phyloP scores from a whole-genome alignment of 1,140 invertebrate genomes.

The Calephelis virginiensis region DNA sequence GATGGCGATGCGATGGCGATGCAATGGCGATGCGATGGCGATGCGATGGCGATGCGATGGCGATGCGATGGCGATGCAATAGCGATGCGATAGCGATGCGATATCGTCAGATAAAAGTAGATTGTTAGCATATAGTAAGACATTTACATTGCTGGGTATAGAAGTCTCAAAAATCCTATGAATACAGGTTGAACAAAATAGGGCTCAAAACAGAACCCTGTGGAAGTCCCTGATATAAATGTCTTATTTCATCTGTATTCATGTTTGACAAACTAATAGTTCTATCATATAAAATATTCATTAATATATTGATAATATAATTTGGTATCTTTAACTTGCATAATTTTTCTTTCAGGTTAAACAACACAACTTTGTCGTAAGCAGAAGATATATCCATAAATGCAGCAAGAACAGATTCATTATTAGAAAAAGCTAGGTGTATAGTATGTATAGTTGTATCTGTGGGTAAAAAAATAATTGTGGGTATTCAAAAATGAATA shows the following conservation, averaged over 20 bases:
- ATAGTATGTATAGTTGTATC: too few relatives aligned
- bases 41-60: too few relatives aligned
- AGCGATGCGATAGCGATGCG: too few relatives aligned
- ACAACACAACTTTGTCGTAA: constrained; percentile 16
- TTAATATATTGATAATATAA: not conserved
- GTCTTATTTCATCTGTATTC: not conserved
- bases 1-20: too few relatives aligned
- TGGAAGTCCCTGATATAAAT: not conserved
- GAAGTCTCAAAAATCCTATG: constrained; percentile 23
- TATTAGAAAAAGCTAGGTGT: constrained; percentile 10
- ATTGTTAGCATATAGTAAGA: constrained; percentile 30
- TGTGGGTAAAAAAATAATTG: constrained; percentile 26
- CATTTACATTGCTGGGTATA: constrained; percentile 3
- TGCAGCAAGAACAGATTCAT: constrained; percentile 15
- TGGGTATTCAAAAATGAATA: constrained; percentile 30
- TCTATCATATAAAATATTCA: not conserved
- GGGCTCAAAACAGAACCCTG: constrained; percentile 34
- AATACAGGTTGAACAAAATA: constrained; percentile 33
- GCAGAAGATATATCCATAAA: constrained; percentile 17
- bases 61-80: too few relatives aligned
- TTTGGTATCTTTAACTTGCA: not conserved
- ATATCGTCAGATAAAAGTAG: constrained; percentile 21
- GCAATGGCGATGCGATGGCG: too few relatives aligned
- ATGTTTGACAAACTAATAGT: not conserved
- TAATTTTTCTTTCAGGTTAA: constrained; percentile 1